Evolutionary conservation across 92 coral and sea anemone species (phyloP).

Genomic region (Phymanthus crucifer): DNA sequence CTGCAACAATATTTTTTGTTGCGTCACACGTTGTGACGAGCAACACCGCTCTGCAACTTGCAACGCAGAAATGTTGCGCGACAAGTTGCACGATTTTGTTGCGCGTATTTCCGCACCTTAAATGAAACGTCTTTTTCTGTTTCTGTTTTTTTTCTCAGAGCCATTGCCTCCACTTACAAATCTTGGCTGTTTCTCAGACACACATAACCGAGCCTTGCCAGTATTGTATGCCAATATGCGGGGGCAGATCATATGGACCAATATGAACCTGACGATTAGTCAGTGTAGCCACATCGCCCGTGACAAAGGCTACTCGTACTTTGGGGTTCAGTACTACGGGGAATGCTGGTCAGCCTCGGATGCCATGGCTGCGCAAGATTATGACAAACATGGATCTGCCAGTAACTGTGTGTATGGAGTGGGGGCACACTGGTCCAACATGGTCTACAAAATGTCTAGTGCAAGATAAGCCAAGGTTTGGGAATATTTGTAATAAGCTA

Average conservation of each 20-base stretch:
- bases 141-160: constrained; percentile 17
- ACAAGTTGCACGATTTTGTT: too few relatives aligned
- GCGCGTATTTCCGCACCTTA: neutral
- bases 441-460: neutral
- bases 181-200: constrained; percentile 45
- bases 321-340: constrained; percentile 64
- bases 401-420: constrained; percentile 46
- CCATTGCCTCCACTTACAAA: constrained; percentile 30
- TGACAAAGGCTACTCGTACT: constrained; percentile 42
- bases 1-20: neutral
- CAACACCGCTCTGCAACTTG: too few relatives aligned
- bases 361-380: constrained; percentile 3
- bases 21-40: neutral
- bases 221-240: constrained; percentile 43
- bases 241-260: constrained; percentile 50
- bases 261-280: constrained; percentile 43
- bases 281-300: constrained; percentile 65
- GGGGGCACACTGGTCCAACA: constrained; percentile 47
- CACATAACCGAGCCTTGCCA: constrained; percentile 21
- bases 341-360: constrained; percentile 61
- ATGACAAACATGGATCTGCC: constrained; percentile 26
- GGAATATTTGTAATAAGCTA: too few relatives aligned
- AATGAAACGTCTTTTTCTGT: too few relatives aligned
- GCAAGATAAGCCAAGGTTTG: neutral
- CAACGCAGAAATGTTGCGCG: too few relatives aligned